phyloP scores from a whole-genome alignment of 1,140 invertebrate genomes.

The Drosophila tristis region DNA sequence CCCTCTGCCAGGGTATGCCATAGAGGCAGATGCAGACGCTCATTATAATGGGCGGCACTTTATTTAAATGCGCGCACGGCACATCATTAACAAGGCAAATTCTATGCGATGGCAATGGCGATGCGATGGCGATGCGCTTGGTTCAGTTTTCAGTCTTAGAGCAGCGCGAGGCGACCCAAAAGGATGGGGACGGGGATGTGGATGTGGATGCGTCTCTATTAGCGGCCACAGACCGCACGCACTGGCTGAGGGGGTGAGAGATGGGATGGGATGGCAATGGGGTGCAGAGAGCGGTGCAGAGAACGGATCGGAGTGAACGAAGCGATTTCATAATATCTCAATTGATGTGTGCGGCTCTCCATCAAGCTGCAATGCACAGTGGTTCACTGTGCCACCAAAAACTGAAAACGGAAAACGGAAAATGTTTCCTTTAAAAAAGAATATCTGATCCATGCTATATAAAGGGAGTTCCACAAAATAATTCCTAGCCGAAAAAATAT shows the following conservation, averaged over 20 bases:
- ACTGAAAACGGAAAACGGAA: too few relatives aligned
- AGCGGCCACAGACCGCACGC: constrained; percentile 66
- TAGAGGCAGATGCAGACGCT: constrained; percentile 35
- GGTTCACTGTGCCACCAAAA: constrained; percentile 3
- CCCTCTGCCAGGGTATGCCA: background rate
- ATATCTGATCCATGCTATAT: too few relatives aligned
- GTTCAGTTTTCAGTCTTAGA: constrained; percentile 8
- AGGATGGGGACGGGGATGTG: constrained; percentile 37
- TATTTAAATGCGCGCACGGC: constrained; percentile 79
- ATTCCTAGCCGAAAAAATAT: too few relatives aligned
- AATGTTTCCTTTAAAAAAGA: too few relatives aligned
- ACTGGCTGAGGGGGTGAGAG: constrained; percentile 32
- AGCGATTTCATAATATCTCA: constrained; percentile 78
- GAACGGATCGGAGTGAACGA: constrained; percentile 23
- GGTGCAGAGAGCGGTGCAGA: background rate
- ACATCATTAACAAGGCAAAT: constrained; percentile 81
- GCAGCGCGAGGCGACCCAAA: constrained; percentile 7
- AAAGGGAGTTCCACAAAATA: too few relatives aligned
- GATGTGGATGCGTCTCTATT: constrained; percentile 69
- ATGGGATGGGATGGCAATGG: background rate
- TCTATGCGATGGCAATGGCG: constrained; percentile 12
- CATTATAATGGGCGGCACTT: constrained; percentile 81
- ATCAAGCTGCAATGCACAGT: constrained; percentile 32
- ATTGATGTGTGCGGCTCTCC: constrained; percentile 54
- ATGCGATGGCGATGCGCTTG: background rate